Conservation (phyloP, 2,888 invertebrate genomes). For the Ectemnius lituratus region DNA sequence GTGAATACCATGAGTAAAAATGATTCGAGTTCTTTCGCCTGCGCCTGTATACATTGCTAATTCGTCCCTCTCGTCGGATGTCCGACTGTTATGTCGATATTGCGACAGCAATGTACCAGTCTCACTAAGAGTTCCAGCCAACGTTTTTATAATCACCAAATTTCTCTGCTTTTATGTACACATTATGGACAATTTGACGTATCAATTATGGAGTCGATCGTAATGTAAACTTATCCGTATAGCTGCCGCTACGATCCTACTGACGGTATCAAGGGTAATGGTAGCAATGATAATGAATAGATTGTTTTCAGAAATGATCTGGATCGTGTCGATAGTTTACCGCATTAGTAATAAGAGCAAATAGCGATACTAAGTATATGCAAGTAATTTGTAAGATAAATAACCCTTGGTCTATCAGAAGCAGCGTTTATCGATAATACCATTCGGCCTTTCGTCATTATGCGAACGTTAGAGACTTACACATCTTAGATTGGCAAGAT, state of each 20-base stretch:
- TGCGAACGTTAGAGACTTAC: slow-evolving; percentile 51
- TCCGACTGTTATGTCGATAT: too few relatives aligned
- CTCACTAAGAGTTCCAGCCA: too few relatives aligned
- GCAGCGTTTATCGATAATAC: slow-evolving; percentile 39
- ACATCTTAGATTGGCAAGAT: slow-evolving; percentile 60
- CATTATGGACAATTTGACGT: slow-evolving; percentile 65
- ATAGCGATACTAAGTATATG: slow-evolving; percentile 55
- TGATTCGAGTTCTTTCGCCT: too few relatives aligned
- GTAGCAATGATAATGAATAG: slow-evolving; percentile 59
- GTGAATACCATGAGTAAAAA: too few relatives aligned
- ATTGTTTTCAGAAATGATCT: slow-evolving; percentile 55
- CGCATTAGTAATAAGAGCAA: slow-evolving; percentile 56
- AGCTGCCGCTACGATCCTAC: slow-evolving; percentile 60
- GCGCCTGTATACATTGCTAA: too few relatives aligned
- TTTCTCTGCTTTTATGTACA: slow-evolving; percentile 61
- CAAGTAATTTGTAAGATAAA: slow-evolving; percentile 54
- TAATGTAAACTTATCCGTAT: slow-evolving; percentile 62
- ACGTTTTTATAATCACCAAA: too few relatives aligned
- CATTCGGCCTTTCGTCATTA: slow-evolving; percentile 11
- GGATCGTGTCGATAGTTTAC: slow-evolving; percentile 54
- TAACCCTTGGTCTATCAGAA: slow-evolving; percentile 51
- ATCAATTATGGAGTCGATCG: slow-evolving; percentile 52
- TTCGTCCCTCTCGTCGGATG: too few relatives aligned
- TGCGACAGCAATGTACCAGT: too few relatives aligned
- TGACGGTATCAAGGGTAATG: slow-evolving; percentile 61